Evolutionary conservation across 2,888 invertebrate genomes (phyloP), one percentile per base, ranked within the genome.

Genomic region (Drepana falcataria): DNA sequence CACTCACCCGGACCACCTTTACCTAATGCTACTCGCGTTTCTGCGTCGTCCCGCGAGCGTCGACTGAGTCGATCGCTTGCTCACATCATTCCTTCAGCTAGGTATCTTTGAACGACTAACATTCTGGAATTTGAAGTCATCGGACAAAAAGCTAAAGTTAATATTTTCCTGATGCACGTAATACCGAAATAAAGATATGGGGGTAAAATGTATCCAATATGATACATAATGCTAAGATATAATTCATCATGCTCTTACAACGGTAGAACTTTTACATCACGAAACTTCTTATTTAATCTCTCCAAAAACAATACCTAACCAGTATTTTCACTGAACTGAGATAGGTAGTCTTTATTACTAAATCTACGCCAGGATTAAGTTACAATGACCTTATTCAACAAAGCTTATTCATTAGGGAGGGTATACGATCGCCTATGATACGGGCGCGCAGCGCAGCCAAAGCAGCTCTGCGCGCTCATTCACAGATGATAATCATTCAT

Each of bases 401-500:
- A 21, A 4, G 37, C 3, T 44, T 44, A 44, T 44, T 44, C 6
- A 9, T 44, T 6, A 44, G 7, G 44, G 9, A 9, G 44, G 9
- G 5, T 3, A 9, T 54, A 53, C 54, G 53, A 61, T 48, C 53
- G 54, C 58, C 57, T 59, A 9, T 9, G 44, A 44, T 9, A 9
- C 44, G 44, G 3, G 5, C 37, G 37, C 37, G 4, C 3, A 4
- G 37, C 59, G 65, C 55, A 59, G 53, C 61, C 66, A 58, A 57
- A 67, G 67, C 63, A 65, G 65, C 59, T 65, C 68, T 67, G 63
- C 63, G 60, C 68, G 67, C 65, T 73, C 77, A 77, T 80, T 77
- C 78, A 79, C 72, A 71, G 67, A 75, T 74, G 69, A 71, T 74
- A 73, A 80, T 81, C 78, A 81, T 81, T 81, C 80, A 81, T 77